Evolutionary conservation across 2,888 invertebrate genomes (phyloP).

Genomic region (Agrochola litura): DNA sequence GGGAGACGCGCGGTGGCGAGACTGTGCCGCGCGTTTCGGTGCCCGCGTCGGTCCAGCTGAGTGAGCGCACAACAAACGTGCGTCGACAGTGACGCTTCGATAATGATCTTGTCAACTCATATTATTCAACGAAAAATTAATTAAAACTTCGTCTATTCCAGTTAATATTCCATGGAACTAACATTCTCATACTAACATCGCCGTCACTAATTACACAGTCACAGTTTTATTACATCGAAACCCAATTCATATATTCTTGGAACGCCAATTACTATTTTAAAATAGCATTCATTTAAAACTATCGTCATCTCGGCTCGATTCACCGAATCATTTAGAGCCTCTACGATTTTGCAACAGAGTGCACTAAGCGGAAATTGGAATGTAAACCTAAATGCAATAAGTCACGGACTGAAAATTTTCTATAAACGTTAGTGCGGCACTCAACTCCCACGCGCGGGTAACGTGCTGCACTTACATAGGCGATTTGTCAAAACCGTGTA

Average conservation of each 20-base stretch:
- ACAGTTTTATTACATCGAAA: constrained; percentile 37
- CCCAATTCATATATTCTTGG: constrained; percentile 27
- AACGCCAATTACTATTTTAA: constrained; percentile 43
- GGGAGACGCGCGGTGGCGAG: constrained; percentile 32
- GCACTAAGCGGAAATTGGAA: constrained; percentile 61
- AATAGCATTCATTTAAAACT: constrained; percentile 40
- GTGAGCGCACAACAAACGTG: background rate
- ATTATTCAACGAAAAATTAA: constrained; percentile 1
- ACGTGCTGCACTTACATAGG: constrained; percentile 60
- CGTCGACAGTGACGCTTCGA: constrained; percentile 3
- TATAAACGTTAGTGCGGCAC: constrained; percentile 60
- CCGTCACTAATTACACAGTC: constrained; percentile 33
- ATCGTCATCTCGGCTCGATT: constrained; percentile 41
- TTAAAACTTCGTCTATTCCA: constrained; percentile 2
- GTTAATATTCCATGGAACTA: background rate
- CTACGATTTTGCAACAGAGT: constrained; percentile 55
- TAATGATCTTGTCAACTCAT: constrained; percentile 7
- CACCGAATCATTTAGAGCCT: constrained; percentile 43
- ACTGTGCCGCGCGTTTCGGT: background rate
- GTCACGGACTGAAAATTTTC: constrained; percentile 65
- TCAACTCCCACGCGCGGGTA: constrained; percentile 56
- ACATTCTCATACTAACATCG: background rate
- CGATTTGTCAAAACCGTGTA: constrained; percentile 71
- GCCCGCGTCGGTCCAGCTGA: background rate
- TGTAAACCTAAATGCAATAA: constrained; percentile 63